These are phyloP conservation scores for Athalia rosae DNA, from an alignment of 2,888 invertebrate genomes.

Conservation along the genomic window DNA sequence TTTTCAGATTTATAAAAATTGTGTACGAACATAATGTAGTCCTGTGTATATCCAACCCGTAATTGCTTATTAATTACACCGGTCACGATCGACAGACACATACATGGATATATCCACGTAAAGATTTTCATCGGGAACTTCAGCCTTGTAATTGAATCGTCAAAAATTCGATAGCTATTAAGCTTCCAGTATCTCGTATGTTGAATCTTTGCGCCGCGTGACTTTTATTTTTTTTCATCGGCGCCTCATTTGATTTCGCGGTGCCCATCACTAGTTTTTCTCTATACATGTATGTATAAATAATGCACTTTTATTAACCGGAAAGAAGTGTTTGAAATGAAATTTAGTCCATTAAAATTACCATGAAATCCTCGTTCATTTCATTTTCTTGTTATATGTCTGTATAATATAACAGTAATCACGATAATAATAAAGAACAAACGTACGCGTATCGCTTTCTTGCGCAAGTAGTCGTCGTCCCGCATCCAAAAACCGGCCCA, in stretches of 20 bases:
- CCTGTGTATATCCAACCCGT: not conserved
- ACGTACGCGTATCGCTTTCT: constrained; percentile 29
- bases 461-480: constrained; percentile 35
- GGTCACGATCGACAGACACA: constrained; percentile 24
- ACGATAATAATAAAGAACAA: too few relatives aligned
- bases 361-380: not conserved
- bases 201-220: not conserved
- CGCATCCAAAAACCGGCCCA: not conserved
- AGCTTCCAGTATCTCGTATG: constrained; percentile 1
- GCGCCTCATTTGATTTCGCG: not conserved
- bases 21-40: not conserved
- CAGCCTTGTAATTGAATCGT: constrained; percentile 31
- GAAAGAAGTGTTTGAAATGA: not conserved
- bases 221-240: not conserved
- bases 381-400: not conserved
- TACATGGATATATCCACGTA: not conserved
- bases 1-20: not conserved
- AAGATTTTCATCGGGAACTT: constrained; percentile 10
- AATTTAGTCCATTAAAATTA: not conserved
- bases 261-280: not conserved
- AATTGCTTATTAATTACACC: constrained; percentile 34
- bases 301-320: not conserved
- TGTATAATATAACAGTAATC: not conserved
- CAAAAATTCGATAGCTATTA: not conserved
- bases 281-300: not conserved